These are phyloP conservation scores for Morone chrysops DNA, from an alignment of 2,113 vertebrate species.

Conservation along the genomic window DNA sequence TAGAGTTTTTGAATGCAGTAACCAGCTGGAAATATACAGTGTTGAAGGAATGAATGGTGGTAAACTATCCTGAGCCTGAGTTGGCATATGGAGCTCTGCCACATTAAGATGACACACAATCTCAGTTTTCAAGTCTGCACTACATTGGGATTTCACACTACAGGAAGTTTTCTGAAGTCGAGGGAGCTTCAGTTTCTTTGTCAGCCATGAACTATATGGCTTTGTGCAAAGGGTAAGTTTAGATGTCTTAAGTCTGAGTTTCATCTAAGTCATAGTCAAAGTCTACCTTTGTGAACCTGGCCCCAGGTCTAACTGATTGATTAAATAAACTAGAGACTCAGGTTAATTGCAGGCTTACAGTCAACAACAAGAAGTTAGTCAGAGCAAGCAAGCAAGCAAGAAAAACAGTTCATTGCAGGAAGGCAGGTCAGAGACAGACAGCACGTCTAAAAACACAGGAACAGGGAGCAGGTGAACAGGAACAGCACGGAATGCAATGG, in stretches of 20 bases:
- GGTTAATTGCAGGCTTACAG: not conserved
- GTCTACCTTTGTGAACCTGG: not conserved
- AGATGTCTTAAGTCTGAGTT: not conserved
- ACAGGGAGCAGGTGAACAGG: not conserved
- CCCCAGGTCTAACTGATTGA: not conserved
- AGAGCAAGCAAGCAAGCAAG: not conserved
- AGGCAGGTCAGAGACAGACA: not conserved
- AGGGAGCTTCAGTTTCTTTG: not conserved
- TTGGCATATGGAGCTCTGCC: no score
- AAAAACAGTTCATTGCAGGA: not conserved
- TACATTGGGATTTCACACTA: no score
- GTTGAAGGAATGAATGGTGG: not conserved
- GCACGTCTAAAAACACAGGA: not conserved
- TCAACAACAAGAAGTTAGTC: not conserved
- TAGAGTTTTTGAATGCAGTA: not conserved
- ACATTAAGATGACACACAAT: no score
- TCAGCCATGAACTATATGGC: not conserved
- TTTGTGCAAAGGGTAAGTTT: not conserved
- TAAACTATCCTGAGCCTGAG: not conserved
- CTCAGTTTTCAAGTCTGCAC: no score
- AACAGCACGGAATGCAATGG: not conserved
- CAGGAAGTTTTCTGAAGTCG: not conserved
- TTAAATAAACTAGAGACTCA: not conserved
- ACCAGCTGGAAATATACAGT: not conserved
- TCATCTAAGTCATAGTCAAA: not conserved